These are phyloP conservation scores for Meloe dianella DNA, from an alignment of 2,888 invertebrate species.

Conservation along the genomic window DNA sequence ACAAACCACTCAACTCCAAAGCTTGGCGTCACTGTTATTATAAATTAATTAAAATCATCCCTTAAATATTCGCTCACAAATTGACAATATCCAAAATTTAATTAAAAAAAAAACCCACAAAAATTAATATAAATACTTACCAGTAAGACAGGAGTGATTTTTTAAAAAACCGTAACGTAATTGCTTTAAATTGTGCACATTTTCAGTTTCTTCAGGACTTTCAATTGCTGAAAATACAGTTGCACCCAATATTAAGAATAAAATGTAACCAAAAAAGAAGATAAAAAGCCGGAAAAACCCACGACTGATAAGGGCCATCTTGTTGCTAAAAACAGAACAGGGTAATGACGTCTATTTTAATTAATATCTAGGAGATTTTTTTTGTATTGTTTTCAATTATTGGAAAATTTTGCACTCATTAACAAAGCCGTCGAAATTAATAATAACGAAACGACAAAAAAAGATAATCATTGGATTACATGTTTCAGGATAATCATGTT, in stretches of 20 bases:
- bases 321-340: slow-evolving; percentile 10
- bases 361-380: too few relatives aligned
- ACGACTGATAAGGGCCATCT: slow-evolving; percentile 46
- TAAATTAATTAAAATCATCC: neutral
- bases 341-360: too few relatives aligned
- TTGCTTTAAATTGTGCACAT: slow-evolving; percentile 63
- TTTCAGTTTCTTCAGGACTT: slow-evolving; percentile 70
- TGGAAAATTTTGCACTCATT: too few relatives aligned
- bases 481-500: neutral
- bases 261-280: slow-evolving; percentile 58
- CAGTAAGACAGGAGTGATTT: slow-evolving; percentile 69
- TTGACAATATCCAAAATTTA: neutral
- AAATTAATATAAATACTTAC: slow-evolving; percentile 59
- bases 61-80: too few relatives aligned
- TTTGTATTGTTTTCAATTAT: too few relatives aligned
- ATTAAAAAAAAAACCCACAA: neutral
- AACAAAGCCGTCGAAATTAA: too few relatives aligned
- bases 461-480: neutral
- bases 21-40: neutral
- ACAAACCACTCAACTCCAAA: neutral
- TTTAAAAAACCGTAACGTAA: slow-evolving; percentile 67
- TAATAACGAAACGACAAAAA: too few relatives aligned
- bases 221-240: slow-evolving; percentile 82
- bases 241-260: slow-evolving; percentile 75
- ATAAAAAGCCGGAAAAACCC: slow-evolving; percentile 56